These are phyloP conservation scores for Julus scanicus DNA, from an alignment of 2,888 invertebrate genomes.

Conservation along the genomic window DNA sequence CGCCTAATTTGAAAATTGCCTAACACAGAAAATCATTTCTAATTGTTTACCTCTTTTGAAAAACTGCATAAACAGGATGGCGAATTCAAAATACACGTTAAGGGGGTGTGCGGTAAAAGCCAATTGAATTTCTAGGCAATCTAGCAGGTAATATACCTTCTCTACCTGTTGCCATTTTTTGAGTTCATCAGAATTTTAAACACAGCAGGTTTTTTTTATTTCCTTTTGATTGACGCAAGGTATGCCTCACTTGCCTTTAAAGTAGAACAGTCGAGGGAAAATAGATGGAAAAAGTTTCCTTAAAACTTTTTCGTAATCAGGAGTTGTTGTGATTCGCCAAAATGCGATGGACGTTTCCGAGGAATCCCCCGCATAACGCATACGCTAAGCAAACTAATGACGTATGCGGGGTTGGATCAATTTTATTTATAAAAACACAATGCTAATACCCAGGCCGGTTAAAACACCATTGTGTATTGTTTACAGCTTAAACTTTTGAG, in stretches of 20 bases:
- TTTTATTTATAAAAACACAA: conserved; percentile 24
- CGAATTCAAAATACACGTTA: background rate
- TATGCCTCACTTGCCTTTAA: background rate
- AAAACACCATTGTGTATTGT: background rate
- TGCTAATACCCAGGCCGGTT: conserved; percentile 7
- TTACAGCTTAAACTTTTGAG: conserved; percentile 29
- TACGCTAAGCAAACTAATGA: background rate
- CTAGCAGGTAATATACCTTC: conserved; percentile 6
- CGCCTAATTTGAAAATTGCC: no score
- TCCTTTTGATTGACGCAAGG: background rate
- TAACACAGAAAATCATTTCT: no score
- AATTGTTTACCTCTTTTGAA: background rate
- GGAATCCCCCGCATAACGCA: background rate
- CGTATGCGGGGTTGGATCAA: background rate
- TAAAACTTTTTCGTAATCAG: background rate
- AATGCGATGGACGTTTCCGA: background rate
- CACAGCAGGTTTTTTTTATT: background rate
- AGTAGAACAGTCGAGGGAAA: background rate
- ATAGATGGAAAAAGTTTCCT: background rate
- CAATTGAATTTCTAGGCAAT: background rate
- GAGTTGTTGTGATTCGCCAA: background rate
- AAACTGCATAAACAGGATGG: conserved; percentile 28
- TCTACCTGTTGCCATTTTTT: background rate
- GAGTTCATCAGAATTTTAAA: background rate
- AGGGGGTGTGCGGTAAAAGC: background rate